Evolutionary conservation across 2,113 vertebrate species (phyloP), one percentile per base, ranked within the genome.

Genomic region (Malurus alboscapulatus): DNA sequence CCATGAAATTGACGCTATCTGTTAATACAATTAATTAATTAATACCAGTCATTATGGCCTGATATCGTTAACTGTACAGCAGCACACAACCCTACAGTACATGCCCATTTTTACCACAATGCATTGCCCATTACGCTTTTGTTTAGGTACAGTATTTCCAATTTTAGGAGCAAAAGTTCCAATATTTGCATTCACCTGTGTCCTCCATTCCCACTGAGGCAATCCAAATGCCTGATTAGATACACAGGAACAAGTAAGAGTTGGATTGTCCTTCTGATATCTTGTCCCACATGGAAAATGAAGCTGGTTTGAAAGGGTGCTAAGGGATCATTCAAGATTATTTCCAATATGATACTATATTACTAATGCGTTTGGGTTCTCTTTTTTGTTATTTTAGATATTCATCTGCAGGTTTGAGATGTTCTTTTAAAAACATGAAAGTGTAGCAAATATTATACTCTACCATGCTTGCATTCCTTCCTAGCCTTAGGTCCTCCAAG

Each of bases 371-470:
- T 62, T 79, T 2, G 0, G 15, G 3, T 17, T 25, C 9, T 57
- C n/a, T 86, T 74, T 74, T 63, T 67, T 47, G 24, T 58, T 85
- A 27, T 57, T 91, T 79, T 85, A 83, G 78, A 69, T 4, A 18
- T 92, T 96, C 65, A 75, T 87, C 83, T 94, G 71, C 50, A 80
- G 58, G 42, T 22, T 84, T 88, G 44, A 89, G 40, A 82, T 84
- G 68, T 84, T 92, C 69, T 95, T 88, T 84, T 82, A 95, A 92
- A 93, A 57, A 82, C 29, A 87, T 32, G 38, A 81, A 97, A 92
- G 67, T 74, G 87, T 82, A 96, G 76, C 73, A 54, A 65, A 90
- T 90, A 32, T 25, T 90, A 87, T 90, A 58, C 75, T 94, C 30
- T 69, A 44, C 44, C 32, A 42, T 75, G n/a, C 50, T 50, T 51